These are phyloP conservation scores for Bucco capensis DNA, from an alignment of 2,113 vertebrate species.

Conservation along the genomic window DNA sequence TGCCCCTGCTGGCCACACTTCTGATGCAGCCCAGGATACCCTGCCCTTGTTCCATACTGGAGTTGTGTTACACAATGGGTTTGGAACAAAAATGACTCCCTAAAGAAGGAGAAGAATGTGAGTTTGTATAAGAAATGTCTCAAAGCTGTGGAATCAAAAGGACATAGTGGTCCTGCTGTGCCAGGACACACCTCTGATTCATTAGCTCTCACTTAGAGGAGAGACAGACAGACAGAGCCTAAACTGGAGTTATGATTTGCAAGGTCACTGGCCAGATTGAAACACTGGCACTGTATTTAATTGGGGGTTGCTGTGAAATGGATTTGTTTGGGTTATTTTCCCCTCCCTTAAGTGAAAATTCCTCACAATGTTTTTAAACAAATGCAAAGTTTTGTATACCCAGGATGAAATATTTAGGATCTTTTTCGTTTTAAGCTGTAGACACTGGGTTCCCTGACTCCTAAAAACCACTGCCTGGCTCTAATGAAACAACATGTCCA, in stretches of 20 bases:
- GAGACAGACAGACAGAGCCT: conserved; percentile 3
- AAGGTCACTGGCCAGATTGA: conserved; percentile 23
- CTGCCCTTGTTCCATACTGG: not conserved
- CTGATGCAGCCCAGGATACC: too few relatives aligned
- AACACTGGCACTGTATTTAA: not conserved
- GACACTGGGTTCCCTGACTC: not conserved
- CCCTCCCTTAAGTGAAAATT: not conserved
- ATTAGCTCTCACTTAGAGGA: conserved; percentile 33
- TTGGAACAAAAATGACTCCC: not conserved
- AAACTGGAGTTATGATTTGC: conserved; percentile 35
- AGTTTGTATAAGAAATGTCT: not conserved
- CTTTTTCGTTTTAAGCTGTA: not conserved
- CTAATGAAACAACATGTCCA: rapidly evolving
- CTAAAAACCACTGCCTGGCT: not conserved
- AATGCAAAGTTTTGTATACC: not conserved
- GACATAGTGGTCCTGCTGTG: not conserved
- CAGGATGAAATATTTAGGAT: not conserved
- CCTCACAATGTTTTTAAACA: not conserved
- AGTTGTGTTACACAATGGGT: not conserved
- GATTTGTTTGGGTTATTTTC: conserved; percentile 22
- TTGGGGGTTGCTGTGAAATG: conserved; percentile 2
- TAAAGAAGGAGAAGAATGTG: not conserved
- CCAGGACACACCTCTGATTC: conserved; percentile 34
- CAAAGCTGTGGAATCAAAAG: not conserved
- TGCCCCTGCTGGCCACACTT: too few relatives aligned